Evolutionary conservation across 1,140 invertebrate species (phyloP), one percentile per base, ranked within the genome.

Genomic region (Drosophila santomea): DNA sequence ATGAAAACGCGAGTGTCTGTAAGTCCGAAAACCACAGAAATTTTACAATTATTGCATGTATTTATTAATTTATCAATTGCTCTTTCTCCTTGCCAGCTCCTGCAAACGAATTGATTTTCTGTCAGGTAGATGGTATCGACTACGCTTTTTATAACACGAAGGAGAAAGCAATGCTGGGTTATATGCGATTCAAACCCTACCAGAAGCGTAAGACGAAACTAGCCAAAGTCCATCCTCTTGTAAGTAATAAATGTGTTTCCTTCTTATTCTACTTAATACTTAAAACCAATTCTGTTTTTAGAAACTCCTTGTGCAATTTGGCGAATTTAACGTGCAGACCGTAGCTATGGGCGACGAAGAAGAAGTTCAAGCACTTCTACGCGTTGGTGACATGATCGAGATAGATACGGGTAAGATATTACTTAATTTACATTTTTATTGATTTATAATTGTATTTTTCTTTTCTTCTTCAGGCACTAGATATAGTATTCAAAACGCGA

Each of bases 111-210:
- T 51, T 90, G 15, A 32, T 35, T 2, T 90, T 90, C 17, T 44
- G 32, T 4, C 35, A 60, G 3, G 43, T 90, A 15, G 75, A 82
- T 7, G 78, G 73, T 15, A 51, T 90, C 8, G 86, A 90, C 1
- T 90, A 90, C 51, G 75, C 74, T 1, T 90, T 90, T 7, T 90
- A 85, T 17, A 43, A 57, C 4, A 90, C 85, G 0, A 54, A 68
- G 17, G 62, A 82, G 0, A 66, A 36, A 5, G 66, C 67, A 5
- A 39, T 23, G 10, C 15, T 90, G 20, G 86, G 86, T 0, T 90
- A 85, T 50, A 79, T 90, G 47, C 80, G 86, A 20, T 85, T 90
- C 7, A 51, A 82, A 39, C 85, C 86, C 1, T 17, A 28, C 5
- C 85, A 90, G 39, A 20, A 17, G 14, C 78, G 80, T 2, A 41